Base-by-base conservation (phyloP, 2,797 vertebrate genomes). In the Sparus aurata region DNA sequence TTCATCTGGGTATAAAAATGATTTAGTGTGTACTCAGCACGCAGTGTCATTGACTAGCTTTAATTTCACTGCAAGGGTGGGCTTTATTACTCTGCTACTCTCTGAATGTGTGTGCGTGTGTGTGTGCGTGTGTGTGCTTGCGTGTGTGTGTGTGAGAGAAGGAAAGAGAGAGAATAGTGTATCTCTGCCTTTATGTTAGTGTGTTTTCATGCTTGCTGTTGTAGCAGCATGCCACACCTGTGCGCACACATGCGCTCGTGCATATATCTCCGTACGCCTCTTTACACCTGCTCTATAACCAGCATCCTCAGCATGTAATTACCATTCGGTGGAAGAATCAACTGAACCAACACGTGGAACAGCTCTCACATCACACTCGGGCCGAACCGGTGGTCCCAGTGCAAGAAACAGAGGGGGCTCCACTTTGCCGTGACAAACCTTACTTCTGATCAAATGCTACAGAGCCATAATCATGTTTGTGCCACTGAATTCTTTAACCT, bases 401-500 rank as follows among this genome's bases (percentile, higher is more conserved):
- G 54, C 62, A 68, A 79, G 80, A 68, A 82, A 82, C 47, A 69
- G 50, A 30, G 75, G 87, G 78, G 84, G 79, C 79, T 91, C 83
- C 79, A 82, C 77, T 88, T 88, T 88, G 79, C 87, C 47, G 79
- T 95, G 94, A 95, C 93, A 95, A 95, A 95, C 94, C 93, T 86
- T 75, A 87, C 89, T 92, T 93, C 90, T 95, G 95, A 96, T 96
- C 94, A 95, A 94, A 95, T 89, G 93, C 93, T 95, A 92, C 94
- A 94, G 92, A 94, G 84, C 93, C 93, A 92, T 96, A 95, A 96
- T 96, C 94, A 93, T 94, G 94, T 95, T 95, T 95, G 95, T 94
- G 94, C 95, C 94, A 91, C 94, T 95, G 95, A 95, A 96, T 96
- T 95, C 93, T 94, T 96, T 96, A 96, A 96, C 95, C 95, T 96